Conservation (phyloP, 1,140 invertebrate genomes). For the Nasonia longicornis region DNA sequence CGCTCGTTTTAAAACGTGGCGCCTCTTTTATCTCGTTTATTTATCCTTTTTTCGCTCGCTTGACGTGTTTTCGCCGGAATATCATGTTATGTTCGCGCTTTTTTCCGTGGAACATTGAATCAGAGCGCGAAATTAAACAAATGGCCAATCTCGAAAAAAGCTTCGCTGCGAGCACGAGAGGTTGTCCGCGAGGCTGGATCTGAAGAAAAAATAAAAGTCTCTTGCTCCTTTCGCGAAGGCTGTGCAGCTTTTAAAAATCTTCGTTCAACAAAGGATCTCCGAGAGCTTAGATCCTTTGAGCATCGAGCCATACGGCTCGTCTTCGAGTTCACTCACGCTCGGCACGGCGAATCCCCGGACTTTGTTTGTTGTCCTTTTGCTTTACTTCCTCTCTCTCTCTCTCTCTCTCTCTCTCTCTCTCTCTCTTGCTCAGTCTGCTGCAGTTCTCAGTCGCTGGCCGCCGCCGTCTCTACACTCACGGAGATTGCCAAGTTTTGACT, state of each 20-base stretch:
- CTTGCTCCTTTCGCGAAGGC: not conserved
- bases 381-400: not conserved
- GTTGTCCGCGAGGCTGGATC: not conserved
- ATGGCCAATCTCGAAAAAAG: not conserved
- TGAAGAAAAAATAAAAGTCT: not conserved
- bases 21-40: not conserved
- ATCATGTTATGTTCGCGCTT: too few relatives aligned
- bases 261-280: not conserved
- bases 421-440: too few relatives aligned
- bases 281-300: constrained; percentile 17
- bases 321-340: constrained; percentile 24
- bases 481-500: constrained; percentile 53
- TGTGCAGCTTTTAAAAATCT: not conserved
- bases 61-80: not conserved
- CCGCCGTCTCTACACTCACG: not conserved
- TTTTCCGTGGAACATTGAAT: not conserved
- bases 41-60: not conserved
- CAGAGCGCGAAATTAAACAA: not conserved
- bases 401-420: too few relatives aligned
- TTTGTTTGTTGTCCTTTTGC: constrained; percentile 26
- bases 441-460: not conserved
- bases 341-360: constrained; percentile 23
- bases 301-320: not conserved
- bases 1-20: not conserved
- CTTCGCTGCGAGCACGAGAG: not conserved